Evolutionary conservation across 2,113 vertebrate genomes (phyloP).

Genomic region (Oreochromis spilurus): DNA sequence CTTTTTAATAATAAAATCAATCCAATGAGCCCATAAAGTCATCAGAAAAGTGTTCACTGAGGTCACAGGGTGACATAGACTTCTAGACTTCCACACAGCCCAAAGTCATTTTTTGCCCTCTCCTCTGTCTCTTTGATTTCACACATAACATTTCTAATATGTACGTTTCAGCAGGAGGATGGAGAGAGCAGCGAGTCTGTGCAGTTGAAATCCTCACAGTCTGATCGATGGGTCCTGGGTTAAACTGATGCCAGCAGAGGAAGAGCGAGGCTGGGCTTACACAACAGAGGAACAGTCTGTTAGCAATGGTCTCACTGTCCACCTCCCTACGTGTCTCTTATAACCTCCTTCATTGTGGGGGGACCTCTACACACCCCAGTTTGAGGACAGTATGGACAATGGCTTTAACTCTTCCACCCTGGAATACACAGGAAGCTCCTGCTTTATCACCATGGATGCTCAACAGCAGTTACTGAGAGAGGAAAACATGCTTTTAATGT

Average conservation of each 20-base stretch:
- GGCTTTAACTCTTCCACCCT: not conserved
- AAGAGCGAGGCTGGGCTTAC: not conserved
- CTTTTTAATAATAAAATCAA: no score
- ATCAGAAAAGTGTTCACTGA: no score
- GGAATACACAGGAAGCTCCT: conserved; percentile 8
- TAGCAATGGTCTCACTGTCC: not conserved
- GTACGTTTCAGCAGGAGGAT: conserved; percentile 39
- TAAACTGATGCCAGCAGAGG: not conserved
- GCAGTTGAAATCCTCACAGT: conserved; percentile 62
- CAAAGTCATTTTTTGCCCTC: not conserved
- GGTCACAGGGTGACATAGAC: no score
- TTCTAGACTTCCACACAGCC: no score
- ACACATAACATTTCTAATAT: not conserved
- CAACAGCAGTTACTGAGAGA: not conserved
- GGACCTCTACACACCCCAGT: not conserved
- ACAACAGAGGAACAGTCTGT: not conserved
- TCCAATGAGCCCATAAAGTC: no score
- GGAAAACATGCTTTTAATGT: conserved; percentile 13
- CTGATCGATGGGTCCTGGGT: conserved; percentile 61
- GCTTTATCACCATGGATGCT: conserved; percentile 13
- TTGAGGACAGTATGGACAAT: not conserved
- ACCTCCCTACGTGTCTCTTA: not conserved
- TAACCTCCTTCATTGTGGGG: not conserved
- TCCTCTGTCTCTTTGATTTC: not conserved
- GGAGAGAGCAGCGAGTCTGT: conserved; percentile 62